These are phyloP conservation scores for Tolmerus cingulatus DNA, from an alignment of 2,888 invertebrate species.

Conservation along the genomic window DNA sequence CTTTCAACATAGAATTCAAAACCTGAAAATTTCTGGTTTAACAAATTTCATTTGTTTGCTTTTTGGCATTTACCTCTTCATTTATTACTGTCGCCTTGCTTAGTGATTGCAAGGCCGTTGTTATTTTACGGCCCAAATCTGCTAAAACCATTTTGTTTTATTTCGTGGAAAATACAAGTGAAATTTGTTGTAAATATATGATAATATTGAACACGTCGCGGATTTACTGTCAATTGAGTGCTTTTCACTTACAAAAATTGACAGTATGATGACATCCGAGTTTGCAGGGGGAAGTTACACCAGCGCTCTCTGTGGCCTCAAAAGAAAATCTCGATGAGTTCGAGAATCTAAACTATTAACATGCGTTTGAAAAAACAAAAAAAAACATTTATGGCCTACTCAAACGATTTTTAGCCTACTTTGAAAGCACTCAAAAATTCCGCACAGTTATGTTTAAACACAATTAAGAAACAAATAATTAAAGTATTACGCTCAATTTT, in stretches of 20 bases:
- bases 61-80: constrained; percentile 78
- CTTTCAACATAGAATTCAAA: constrained; percentile 98
- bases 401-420: too few relatives aligned
- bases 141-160: constrained; percentile 94
- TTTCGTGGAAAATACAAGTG: neutral
- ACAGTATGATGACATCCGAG: neutral
- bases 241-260: neutral
- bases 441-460: too few relatives aligned
- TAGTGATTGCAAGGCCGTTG: constrained; percentile 94
- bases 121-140: constrained; percentile 99
- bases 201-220: constrained; percentile 31
- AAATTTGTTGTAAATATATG: neutral
- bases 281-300: neutral
- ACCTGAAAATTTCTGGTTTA: constrained; percentile 69
- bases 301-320: neutral
- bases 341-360: too few relatives aligned
- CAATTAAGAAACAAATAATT: too few relatives aligned
- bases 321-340: neutral
- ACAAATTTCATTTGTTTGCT: neutral
- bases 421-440: too few relatives aligned
- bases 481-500: too few relatives aligned
- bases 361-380: too few relatives aligned
- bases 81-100: constrained; percentile 98
- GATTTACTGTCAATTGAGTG: neutral
- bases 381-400: too few relatives aligned